A percentile compares a stretch with the other conserved stretches of the same genome.
These are phyloP conservation scores for Mythimna impura DNA, from an alignment of 2,888 invertebrate genomes.

Conservation along the genomic window DNA sequence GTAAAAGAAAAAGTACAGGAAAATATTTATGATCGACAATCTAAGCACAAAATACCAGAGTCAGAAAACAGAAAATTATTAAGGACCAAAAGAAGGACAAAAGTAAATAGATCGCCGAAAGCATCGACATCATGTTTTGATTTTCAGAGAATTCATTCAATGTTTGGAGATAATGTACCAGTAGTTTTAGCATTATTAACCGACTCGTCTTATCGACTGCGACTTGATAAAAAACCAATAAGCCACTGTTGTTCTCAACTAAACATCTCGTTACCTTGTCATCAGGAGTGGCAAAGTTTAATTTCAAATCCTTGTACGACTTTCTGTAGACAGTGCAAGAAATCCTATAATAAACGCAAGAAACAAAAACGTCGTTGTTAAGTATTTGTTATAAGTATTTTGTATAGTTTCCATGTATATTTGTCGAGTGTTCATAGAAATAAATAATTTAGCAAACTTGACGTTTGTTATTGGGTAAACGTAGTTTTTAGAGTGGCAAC, in stretches of 20 bases:
- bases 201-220: constrained; percentile 52
- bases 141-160: constrained; percentile 54
- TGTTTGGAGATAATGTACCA: constrained; percentile 62
- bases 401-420: constrained; percentile 11
- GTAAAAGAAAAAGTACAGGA: constrained; percentile 27
- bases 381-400: constrained; percentile 16
- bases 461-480: constrained; percentile 66
- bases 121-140: constrained; percentile 40
- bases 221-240: constrained; percentile 41
- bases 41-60: constrained; percentile 30
- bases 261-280: constrained; percentile 52
- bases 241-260: constrained; percentile 57
- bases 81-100: constrained; percentile 49
- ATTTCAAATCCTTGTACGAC: constrained; percentile 68
- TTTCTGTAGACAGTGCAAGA: constrained; percentile 70
- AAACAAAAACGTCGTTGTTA: constrained; percentile 16
- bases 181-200: constrained; percentile 66
- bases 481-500: constrained; percentile 74
- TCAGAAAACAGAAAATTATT: constrained; percentile 42
- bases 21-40: constrained; percentile 30
- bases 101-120: constrained; percentile 35
- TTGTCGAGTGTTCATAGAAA: constrained; percentile 40
- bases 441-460: constrained; percentile 47
- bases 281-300: constrained; percentile 55
- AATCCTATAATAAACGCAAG: constrained; percentile 5